Evolutionary conservation across 2,797 vertebrate genomes (phyloP).

Genomic region (Clarias laeviceps): DNA sequence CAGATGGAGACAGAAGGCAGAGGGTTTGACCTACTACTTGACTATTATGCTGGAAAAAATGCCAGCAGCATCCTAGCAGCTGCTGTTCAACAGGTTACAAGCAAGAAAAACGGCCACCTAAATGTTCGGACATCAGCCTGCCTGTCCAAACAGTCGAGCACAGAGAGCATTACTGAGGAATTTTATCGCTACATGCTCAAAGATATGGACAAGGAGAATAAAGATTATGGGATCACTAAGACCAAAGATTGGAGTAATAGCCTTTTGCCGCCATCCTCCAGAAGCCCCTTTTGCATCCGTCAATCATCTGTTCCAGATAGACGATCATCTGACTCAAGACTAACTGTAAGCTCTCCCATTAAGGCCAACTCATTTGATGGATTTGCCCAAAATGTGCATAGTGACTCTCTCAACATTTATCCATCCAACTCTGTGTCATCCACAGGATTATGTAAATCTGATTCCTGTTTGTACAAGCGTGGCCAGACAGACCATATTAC

Average conservation of each 20-base stretch:
- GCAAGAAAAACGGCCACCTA: conserved; percentile 87
- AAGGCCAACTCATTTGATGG: conserved; percentile 97
- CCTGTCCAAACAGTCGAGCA: conserved; percentile 96
- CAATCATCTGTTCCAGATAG: conserved; percentile 91
- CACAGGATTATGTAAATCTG: conserved; percentile 89
- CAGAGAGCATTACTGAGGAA: conserved; percentile 97
- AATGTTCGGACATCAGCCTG: conserved; percentile 83
- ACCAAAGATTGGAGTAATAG: conserved; percentile 88
- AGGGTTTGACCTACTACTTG: conserved; percentile 91
- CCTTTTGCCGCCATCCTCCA: conserved; percentile 81
- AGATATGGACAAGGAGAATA: conserved; percentile 90
- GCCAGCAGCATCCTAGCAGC: conserved; percentile 89
- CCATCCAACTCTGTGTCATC: conserved; percentile 78
- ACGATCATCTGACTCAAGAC: conserved; percentile 81
- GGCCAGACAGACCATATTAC: conserved; percentile 89
- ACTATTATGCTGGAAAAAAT: conserved; percentile 97
- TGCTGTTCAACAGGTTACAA: conserved; percentile 88
- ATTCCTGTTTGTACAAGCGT: conserved; percentile 92
- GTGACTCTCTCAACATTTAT: conserved; percentile 82
- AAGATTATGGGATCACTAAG: conserved; percentile 77
- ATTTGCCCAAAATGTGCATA: conserved; percentile 81
- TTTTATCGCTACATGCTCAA: conserved; percentile 95
- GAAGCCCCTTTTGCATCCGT: conserved; percentile 85
- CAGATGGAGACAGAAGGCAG: conserved; percentile 98
- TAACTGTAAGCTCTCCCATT: conserved; percentile 86